Percentiles rank a stretch among this genome's conserved stretches.
Conservation (phyloP, 2,797 vertebrate genomes). For the Sebastes vulpes region DNA sequence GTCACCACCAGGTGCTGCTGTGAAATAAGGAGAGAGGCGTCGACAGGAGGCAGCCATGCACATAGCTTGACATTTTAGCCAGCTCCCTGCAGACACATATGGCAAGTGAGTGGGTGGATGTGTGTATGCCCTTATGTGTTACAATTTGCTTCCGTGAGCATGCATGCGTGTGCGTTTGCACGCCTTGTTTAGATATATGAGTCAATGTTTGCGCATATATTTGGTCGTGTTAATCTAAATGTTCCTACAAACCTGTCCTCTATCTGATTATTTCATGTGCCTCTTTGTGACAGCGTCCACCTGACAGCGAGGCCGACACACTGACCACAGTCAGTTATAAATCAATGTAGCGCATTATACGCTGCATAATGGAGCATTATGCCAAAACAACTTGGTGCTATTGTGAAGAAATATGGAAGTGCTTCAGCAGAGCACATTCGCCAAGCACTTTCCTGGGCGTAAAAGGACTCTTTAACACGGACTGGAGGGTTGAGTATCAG, state of each 20-base stretch:
- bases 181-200: constrained; percentile 27
- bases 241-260: constrained; percentile 18
- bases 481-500: constrained; percentile 61
- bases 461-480: constrained; percentile 57
- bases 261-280: constrained; percentile 38
- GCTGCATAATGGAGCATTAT: constrained; percentile 51
- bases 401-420: constrained; percentile 72
- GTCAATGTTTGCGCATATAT: neutral
- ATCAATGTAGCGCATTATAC: constrained; percentile 60
- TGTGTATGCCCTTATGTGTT: constrained; percentile 61
- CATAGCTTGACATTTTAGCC: constrained; percentile 85
- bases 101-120: constrained; percentile 68
- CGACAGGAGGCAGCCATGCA: constrained; percentile 79
- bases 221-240: constrained; percentile 4
- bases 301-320: constrained; percentile 45
- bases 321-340: constrained; percentile 40
- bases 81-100: constrained; percentile 79
- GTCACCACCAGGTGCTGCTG: constrained; percentile 90
- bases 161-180: constrained; percentile 38
- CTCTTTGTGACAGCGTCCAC: constrained; percentile 28
- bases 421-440: constrained; percentile 58
- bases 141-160: constrained; percentile 47
- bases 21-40: constrained; percentile 87
- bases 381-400: constrained; percentile 63
- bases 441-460: constrained; percentile 62